Evolutionary conservation across 2,113 vertebrate genomes (phyloP), one percentile per base, ranked within the genome.

Genomic region (Hiodon alosoides): DNA sequence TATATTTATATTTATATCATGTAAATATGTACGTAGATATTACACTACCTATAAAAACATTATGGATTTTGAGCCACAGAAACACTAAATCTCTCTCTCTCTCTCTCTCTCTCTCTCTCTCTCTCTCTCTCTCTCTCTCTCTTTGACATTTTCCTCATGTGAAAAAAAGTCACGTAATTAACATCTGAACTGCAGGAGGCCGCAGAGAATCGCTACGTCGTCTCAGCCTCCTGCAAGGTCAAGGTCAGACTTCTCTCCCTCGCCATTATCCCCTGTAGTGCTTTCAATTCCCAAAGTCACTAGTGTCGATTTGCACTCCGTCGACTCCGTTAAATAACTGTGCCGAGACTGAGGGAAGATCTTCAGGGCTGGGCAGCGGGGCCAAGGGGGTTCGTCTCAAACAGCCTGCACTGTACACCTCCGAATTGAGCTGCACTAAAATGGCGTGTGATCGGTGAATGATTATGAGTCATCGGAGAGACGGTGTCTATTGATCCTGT

Each of bases 401-500:
- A 31, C 17, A 79, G n/a, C 69, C 10, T 11, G 5, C 9, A 58
- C n/a, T 52, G 57, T 17, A 13, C 1, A 4, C 17, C 54, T n/a
- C 55, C 64, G 53, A 73, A 64, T 67, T 73, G 80, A 78, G 69
- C 61, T 60, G 53, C 6, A 67, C 67, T 71, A 5, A 62, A 68
- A 67, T 79, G 64, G 73, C 72, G 67, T 75, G 69, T 77, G 77
- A 85, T 82, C 65, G 7, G 68, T 71, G 67, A n/a, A 8, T 4
- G 3, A 72, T 77, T 71, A 52, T 77, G 76, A 80, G 74, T 80
- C 74, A 81, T 77, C 59, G 66, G 82, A 1, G 77, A 79, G 47
- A 72, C 14, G 61, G 73, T 77, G 71, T 69, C 69, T 78, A 87
- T 85, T 57, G 81, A 85, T 83, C 72, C 54, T 69, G 52, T 73